phyloP scores from a whole-genome alignment of 2,888 invertebrate genomes.

The Lymantria dispar region DNA sequence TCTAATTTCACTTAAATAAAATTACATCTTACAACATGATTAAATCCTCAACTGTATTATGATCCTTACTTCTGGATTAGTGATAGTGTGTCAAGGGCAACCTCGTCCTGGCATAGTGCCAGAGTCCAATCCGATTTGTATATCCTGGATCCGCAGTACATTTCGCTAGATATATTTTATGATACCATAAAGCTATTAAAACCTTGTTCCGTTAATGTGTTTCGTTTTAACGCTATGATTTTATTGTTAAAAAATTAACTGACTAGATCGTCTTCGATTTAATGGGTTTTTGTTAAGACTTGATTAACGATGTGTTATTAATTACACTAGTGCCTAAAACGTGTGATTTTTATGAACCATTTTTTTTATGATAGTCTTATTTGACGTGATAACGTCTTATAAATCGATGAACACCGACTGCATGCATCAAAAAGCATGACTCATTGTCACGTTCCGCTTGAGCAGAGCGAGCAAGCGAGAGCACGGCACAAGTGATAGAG shows the following conservation, averaged over 20 bases:
- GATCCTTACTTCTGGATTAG: slow-evolving; percentile 37
- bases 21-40: too few relatives aligned
- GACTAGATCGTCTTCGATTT: slow-evolving; percentile 22
- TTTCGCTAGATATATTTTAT: slow-evolving; percentile 48
- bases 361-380: too few relatives aligned
- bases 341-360: too few relatives aligned
- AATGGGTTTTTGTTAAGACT: slow-evolving; percentile 23
- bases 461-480: too few relatives aligned
- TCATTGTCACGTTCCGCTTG: too few relatives aligned
- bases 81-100: slow-evolving; percentile 38
- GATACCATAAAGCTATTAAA: slow-evolving; percentile 52
- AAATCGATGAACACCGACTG: too few relatives aligned
- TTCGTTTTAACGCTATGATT: slow-evolving; percentile 39
- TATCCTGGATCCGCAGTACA: slow-evolving; percentile 43
- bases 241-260: slow-evolving; percentile 28
- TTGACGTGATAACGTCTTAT: too few relatives aligned
- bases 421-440: too few relatives aligned
- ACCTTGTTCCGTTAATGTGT: slow-evolving; percentile 48
- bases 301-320: not conserved
- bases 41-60: slow-evolving; percentile 16
- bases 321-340: not conserved
- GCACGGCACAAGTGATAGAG: too few relatives aligned
- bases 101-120: slow-evolving; percentile 49
- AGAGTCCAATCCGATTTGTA: slow-evolving; percentile 62
- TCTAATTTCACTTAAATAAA: too few relatives aligned